Evolutionary conservation across 2,888 invertebrate species (phyloP), one percentile per base, ranked within the genome.

Genomic region (Ennomos erosarius): DNA sequence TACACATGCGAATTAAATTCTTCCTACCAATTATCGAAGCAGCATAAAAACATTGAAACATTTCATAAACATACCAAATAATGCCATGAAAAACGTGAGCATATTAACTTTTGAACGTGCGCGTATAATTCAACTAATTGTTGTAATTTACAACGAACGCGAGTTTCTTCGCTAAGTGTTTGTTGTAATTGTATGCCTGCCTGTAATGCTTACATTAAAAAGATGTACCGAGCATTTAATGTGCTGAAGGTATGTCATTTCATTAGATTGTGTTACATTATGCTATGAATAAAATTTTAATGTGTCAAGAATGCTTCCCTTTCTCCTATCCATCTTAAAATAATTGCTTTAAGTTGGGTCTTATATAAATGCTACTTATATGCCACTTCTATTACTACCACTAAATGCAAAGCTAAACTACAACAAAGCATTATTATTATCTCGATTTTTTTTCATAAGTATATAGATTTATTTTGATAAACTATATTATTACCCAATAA

Each of bases 1-100:
- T 74, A 72, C 68, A 65, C 78, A 78, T 78, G 81, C 82, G 66
- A 80, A 56, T 26, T 68, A 54, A 77, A 81, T 82, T 69, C 76
- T 65, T 77, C 68, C 61, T 68, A 72, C 73, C 75, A 79, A 81
- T 82, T 78, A 76, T 58, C 49, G 68, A 64, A 78, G 74, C 77
- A 74, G 65, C 64, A 70, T 66, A 71, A 75, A 74, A 76, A 59
- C 47, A 46, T 35, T 34, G 37, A 55, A 55, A 54, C 50, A 51
- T 51, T 47, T 47, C 34, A 47, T 42, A 35, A 46, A 50, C 36
- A 56, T 40, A 44, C 37, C 10, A 34, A 13, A 5, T 51, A 47
- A 59, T 55, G 51, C 47, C 39, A 33, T 42, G 11, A 10, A 35
- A 44, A 55, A 57, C 53, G 63, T 54, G 16, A 59, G 59, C 49